These are phyloP conservation scores for Macrobrachium rosenbergii DNA, from an alignment of 1,140 invertebrate genomes.

Conservation along the genomic window DNA sequence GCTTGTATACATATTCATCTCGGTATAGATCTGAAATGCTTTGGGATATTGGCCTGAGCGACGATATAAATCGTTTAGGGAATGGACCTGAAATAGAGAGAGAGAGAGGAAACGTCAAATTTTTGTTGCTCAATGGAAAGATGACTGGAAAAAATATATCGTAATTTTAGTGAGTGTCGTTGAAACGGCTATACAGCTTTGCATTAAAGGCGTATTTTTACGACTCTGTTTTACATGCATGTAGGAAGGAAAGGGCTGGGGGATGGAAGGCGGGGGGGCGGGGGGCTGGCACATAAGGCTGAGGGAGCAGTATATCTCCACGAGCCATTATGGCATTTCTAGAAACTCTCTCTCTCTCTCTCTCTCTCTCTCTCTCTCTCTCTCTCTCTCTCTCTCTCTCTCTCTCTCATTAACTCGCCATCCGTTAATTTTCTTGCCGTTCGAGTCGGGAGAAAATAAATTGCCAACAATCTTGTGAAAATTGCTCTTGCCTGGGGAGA, in stretches of 20 bases:
- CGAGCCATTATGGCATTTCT: neutral
- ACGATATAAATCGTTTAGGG: neutral
- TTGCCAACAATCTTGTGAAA: slow-evolving; percentile 55
- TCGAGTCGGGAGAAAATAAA: slow-evolving; percentile 33
- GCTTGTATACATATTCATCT: no score
- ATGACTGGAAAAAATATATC: no score
- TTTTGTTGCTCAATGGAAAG: no score
- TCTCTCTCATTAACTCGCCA: slow-evolving; percentile 17
- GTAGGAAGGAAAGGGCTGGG: no score
- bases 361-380: slow-evolving; percentile 25
- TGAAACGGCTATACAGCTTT: no score
- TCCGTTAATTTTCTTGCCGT: no score
- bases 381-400: slow-evolving; percentile 31
- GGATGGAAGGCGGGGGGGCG: no score
- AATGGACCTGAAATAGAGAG: neutral
- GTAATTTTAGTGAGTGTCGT: no score
- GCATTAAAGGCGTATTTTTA: no score
- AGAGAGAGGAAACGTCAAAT: slow-evolving; percentile 1
- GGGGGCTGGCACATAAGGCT: no score
- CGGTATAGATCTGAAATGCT: neutral
- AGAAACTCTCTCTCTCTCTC: neutral
- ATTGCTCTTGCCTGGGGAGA: slow-evolving; percentile 22
- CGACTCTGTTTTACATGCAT: no score
- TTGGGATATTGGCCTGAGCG: neutral
- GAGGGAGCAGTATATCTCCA: no score